Evolutionary conservation across 30 jellyfish, hydroid and myxozoan genomes (phyloP), one percentile per base, ranked within the genome.

Genomic region (Pseudorhiza aurosa): DNA sequence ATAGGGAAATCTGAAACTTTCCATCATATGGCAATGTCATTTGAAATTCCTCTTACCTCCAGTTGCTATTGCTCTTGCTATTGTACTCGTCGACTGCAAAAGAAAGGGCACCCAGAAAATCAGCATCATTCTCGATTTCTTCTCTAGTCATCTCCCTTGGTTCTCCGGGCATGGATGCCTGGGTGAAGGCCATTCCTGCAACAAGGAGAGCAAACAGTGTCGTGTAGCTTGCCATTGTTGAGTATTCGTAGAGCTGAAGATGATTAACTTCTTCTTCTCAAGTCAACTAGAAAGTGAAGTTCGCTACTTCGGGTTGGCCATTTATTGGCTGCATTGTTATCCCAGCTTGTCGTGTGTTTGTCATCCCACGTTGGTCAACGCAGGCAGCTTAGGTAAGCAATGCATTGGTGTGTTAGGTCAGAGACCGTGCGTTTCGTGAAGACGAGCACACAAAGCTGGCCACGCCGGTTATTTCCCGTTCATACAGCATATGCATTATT

Each of bases 161-260:
- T 33, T 36, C 77, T 25, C 77, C 77, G 7, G 36, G 27, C 58
- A 64, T 2, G 31, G 8, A 58, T 2, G n/a, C 53, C 2, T 17
- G 15, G 11, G 25, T 1, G 29, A 14, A 64, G 58, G 77, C 77
- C 60, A 64, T 30, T 64, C 77, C 77, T 10, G 35, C 25, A 10
- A 64, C 58, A 64, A 64, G 77, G 53, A 64, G 56, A 40, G 58
- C 77, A 5, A 64, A 26, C 9, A 64, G 27, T 17, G 25, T 1
- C 28, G 18, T 64, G 39, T 35, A 64, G 58, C 58, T 30, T 64
- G 60, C 77, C 77, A 64, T 64, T 22, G 53, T 32, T 64, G 47
- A 33, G 14, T 17, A n/a, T 64, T 29, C 30, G 11, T 9, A 33
- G 15, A 27, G 27, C 29, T 29, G 24, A 32, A 64, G 43, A 14